Conservation (phyloP, 2,113 vertebrate species). For the Poeciliopsis turrubarensis region DNA sequence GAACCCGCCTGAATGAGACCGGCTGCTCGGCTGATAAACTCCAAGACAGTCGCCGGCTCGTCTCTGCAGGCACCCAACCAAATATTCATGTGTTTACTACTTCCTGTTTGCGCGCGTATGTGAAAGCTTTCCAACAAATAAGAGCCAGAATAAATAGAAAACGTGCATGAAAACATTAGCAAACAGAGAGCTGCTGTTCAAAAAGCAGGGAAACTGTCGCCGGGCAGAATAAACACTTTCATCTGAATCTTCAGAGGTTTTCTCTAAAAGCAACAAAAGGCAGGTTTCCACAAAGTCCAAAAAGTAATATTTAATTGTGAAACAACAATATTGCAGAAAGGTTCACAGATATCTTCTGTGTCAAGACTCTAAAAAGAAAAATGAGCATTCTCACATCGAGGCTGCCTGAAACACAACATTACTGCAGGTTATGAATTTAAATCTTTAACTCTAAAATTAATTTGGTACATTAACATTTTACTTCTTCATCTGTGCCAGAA, state of each 20-base stretch:
- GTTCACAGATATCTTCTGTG: not conserved
- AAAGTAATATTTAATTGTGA: not conserved
- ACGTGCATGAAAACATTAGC: not conserved
- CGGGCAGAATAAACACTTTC: not conserved
- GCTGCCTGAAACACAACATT: not conserved
- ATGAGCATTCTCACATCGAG: not conserved
- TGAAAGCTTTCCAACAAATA: slow-evolving; percentile 6
- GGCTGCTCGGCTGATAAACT: slow-evolving; percentile 33
- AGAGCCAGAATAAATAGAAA: slow-evolving; percentile 1
- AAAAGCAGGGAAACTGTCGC: not conserved
- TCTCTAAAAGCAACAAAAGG: not conserved
- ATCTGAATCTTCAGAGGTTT: not conserved
- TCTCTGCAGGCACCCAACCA: slow-evolving; percentile 36
- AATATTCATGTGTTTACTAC: slow-evolving; percentile 19
- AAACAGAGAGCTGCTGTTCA: not conserved
- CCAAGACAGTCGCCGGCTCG: slow-evolving; percentile 36
- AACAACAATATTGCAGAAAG: not conserved
- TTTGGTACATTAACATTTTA: not conserved
- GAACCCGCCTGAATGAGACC: slow-evolving; percentile 15
- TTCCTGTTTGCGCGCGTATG: slow-evolving; percentile 1
- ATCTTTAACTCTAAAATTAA: not conserved
- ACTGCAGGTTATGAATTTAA: not conserved
- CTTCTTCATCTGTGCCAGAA: not conserved
- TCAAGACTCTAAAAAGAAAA: not conserved
- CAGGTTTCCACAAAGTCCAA: not conserved